These are phyloP conservation scores for Columba janthina DNA, from an alignment of 2,113 vertebrate species.

Conservation along the genomic window DNA sequence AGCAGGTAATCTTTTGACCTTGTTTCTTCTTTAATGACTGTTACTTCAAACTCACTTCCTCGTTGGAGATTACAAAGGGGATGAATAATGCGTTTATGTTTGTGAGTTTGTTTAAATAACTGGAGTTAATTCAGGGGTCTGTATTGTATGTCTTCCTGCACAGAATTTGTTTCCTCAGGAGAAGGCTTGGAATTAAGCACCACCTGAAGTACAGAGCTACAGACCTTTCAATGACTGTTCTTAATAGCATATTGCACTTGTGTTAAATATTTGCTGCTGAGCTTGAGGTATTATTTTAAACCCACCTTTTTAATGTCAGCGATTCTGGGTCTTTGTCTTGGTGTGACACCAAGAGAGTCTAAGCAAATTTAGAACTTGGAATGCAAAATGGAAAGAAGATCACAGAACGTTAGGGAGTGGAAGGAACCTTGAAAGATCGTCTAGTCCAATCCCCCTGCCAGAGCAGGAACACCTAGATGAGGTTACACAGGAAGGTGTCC, in stretches of 20 bases:
- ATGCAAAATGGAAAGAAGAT: background rate
- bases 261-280: background rate
- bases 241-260: background rate
- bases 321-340: background rate
- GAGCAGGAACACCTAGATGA: no score
- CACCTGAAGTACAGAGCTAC: background rate
- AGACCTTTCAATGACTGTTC: background rate
- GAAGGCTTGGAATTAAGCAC: background rate
- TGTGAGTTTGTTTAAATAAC: background rate
- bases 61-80: background rate
- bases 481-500: no score
- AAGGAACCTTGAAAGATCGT: no score
- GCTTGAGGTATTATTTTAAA: background rate
- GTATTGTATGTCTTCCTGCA: background rate
- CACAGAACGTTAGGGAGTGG: no score
- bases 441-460: no score
- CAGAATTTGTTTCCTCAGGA: background rate
- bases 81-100: background rate
- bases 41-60: background rate
- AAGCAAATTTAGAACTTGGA: background rate
- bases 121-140: background rate
- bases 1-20: background rate
- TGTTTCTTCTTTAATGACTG: background rate
- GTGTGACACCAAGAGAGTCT: background rate
- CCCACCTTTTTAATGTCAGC: background rate